Base-by-base conservation (phyloP, 2,113 vertebrate genomes). In the Ochotona curzoniae region DNA sequence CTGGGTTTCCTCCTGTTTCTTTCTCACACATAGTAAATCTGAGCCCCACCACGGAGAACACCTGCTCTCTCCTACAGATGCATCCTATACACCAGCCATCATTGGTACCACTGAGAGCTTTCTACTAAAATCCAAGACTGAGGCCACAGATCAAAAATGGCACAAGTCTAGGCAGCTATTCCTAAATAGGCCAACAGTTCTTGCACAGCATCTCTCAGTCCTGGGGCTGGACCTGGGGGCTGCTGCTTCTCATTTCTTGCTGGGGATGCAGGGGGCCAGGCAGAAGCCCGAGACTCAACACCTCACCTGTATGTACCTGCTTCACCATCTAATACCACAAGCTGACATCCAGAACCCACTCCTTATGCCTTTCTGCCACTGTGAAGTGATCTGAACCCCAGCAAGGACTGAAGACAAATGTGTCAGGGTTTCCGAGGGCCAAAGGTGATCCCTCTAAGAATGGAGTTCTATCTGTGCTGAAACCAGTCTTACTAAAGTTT, bases 381-480 rank as follows among this genome's bases (percentile, higher is more conserved):
- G 38, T 18, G 35, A 54, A 49, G 35, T 30, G n/a, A 35, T 69
- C 74, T 32, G 73, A 88, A 69, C 38, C 84, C 54, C 25, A 81
- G 75, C 51, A 60, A 73, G 17, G 64, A n/a, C 60, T 21, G 1
- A 63, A 70, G 4, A 2, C 14, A 23, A 5, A 0, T 17, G 60
- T 30, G 73, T 89, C 73, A 79, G 26, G 15, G 28, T 75, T 51
- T 67, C 71, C 38, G 69, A 89, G 38, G 85, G 20, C 81, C 57
- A 5, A 67, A 17, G 4, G n/a, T 71, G 23, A 21, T 75, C 49
- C 26, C 57, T 47, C 47, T 47, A 4, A 23, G 28, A 79, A 96
- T 23, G 78, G 12, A 73, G 28, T 80, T 92, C 84, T 90, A 75
- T 87, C 79, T 96, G 64, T 79, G 61, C 82, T 47, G 44, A 83